Evolutionary conservation across 2,797 vertebrate genomes (phyloP).

Genomic region (Melanotaenia trifasciata): DNA sequence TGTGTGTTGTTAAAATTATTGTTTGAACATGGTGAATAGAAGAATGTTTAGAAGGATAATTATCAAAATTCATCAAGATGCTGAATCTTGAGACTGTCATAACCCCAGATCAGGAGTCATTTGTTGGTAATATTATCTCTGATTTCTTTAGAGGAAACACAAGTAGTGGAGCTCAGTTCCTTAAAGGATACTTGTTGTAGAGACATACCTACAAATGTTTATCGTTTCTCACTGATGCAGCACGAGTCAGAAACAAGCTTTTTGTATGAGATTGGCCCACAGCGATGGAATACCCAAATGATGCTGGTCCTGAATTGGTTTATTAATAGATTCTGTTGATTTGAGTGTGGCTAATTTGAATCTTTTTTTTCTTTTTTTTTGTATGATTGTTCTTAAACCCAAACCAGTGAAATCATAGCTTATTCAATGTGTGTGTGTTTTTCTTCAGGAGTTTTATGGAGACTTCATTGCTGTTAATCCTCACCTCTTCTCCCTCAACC

Average conservation of each 20-base stretch:
- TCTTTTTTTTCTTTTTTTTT: background rate
- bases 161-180: background rate
- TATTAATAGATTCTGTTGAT: too few relatives aligned
- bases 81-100: background rate
- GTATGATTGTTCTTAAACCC: background rate
- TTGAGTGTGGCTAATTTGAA: too few relatives aligned
- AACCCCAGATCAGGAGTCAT: background rate
- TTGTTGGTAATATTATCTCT: background rate
- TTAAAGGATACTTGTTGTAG: background rate
- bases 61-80: background rate
- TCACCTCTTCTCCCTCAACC: conserved; percentile 95
- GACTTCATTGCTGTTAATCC: conserved; percentile 98
- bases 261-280: background rate
- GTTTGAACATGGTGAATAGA: background rate
- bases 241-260: background rate
- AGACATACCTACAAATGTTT: background rate
- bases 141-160: background rate
- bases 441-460: conserved; percentile 93
- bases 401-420: background rate
- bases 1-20: too few relatives aligned
- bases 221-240: background rate
- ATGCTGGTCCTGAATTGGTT: too few relatives aligned
- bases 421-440: background rate
- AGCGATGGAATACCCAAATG: too few relatives aligned
- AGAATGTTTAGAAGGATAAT: background rate